Evolutionary conservation across 1,140 invertebrate species (phyloP).

Genomic region (Coenobita brevimanus): DNA sequence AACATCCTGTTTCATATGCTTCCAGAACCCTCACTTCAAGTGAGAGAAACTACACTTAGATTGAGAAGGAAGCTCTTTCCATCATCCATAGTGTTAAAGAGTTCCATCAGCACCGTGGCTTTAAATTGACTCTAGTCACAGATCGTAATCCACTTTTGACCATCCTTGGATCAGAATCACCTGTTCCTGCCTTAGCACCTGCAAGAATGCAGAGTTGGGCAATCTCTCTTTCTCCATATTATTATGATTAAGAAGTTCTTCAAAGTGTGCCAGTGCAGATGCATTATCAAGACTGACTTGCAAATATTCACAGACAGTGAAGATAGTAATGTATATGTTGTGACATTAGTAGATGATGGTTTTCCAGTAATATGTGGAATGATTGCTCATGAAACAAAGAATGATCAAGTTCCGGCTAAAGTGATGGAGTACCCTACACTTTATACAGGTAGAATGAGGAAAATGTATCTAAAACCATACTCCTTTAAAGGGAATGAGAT

Average conservation of each 20-base stretch:
- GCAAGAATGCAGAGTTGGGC: slow-evolving; percentile 14
- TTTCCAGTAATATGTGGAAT: not conserved
- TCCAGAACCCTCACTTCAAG: slow-evolving; percentile 73
- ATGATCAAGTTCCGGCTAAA: not conserved
- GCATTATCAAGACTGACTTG: slow-evolving; percentile 1
- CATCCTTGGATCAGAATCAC: not conserved
- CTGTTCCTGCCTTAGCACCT: not conserved
- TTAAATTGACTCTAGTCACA: slow-evolving; percentile 22
- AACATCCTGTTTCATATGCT: slow-evolving; percentile 74
- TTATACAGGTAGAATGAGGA: not conserved
- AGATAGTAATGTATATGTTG: not conserved
- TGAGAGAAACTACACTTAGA: slow-evolving; percentile 75
- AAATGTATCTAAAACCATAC: not conserved
- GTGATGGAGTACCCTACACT: not conserved
- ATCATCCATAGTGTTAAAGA: slow-evolving; percentile 73
- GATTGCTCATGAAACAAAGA: not conserved
- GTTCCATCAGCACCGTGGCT: slow-evolving; percentile 19
- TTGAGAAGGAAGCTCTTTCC: slow-evolving; percentile 77
- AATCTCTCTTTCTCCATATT: not conserved
- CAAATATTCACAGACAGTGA: not conserved
- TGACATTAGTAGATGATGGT: not conserved
- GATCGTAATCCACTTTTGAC: slow-evolving; percentile 33
- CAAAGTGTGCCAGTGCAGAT: not conserved
- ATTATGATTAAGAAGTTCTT: slow-evolving; percentile 1
- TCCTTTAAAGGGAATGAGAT: not conserved